phyloP scores from a whole-genome alignment of 2,888 invertebrate genomes.

The Cistogaster globosa region DNA sequence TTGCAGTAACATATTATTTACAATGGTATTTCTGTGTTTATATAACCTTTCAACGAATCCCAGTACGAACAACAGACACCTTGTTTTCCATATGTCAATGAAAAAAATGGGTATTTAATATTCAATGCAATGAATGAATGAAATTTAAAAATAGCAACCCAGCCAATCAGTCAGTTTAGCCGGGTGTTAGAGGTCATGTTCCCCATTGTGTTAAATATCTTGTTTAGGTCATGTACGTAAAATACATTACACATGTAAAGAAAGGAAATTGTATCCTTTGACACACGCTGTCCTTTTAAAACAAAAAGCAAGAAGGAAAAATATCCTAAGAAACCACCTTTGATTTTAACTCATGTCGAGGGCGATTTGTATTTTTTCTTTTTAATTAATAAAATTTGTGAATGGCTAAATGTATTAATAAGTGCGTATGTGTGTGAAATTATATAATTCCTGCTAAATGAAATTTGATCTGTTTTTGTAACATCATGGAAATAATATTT shows the following conservation, averaged over 20 bases:
- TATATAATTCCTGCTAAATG: conserved; percentile 57
- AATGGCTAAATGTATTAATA: neutral
- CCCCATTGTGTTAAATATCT: conserved; percentile 65
- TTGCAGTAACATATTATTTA: too few species aligned
- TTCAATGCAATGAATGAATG: conserved; percentile 17
- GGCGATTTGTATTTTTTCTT: conserved; percentile 48
- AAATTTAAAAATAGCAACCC: conserved; percentile 44
- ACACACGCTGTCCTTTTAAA: conserved; percentile 58
- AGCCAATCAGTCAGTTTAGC: conserved; percentile 50
- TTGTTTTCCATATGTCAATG: conserved; percentile 8
- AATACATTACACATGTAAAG: conserved; percentile 44
- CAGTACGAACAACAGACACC: conserved; percentile 52
- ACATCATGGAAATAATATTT: conserved; percentile 40
- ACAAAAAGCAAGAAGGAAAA: neutral
- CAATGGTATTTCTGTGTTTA: neutral
- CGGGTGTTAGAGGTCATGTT: conserved; percentile 74
- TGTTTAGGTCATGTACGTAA: conserved; percentile 45
- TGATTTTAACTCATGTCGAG: conserved; percentile 49
- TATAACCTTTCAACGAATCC: conserved; percentile 23
- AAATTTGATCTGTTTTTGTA: conserved; percentile 60
- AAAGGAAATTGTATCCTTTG: conserved; percentile 71
- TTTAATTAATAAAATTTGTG: conserved; percentile 10
- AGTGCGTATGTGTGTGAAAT: neutral
- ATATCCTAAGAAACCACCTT: conserved; percentile 43
- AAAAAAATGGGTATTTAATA: conserved; percentile 10